Percentiles rank a stretch among this genome's conserved stretches.
phyloP scores from a whole-genome alignment of 2,797 vertebrate genomes.

The Masticophis lateralis region DNA sequence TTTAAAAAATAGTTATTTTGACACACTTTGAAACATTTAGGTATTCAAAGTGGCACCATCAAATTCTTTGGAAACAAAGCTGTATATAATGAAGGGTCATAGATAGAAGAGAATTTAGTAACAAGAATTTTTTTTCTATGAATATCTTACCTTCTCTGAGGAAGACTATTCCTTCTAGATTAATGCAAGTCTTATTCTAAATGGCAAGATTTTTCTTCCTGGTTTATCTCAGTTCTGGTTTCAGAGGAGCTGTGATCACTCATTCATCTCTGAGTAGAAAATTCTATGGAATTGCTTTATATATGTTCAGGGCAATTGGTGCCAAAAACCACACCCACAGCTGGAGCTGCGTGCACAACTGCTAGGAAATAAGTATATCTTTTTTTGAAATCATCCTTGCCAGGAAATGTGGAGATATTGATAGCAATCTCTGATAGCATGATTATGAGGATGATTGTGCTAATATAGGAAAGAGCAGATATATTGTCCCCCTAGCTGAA shows the following conservation, averaged over 20 bases:
- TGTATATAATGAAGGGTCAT: not conserved
- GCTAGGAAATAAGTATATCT: not conserved
- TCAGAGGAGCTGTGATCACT: not conserved
- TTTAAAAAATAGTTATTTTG: too few relatives aligned
- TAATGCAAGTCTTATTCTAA: not conserved
- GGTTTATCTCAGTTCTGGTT: not conserved
- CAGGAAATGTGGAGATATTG: not conserved
- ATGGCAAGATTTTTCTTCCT: not conserved
- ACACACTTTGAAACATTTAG: not conserved
- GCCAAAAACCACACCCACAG: not conserved
- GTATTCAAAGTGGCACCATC: not conserved
- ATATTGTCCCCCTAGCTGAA: too few relatives aligned
- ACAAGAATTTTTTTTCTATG: not conserved
- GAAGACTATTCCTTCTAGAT: not conserved
- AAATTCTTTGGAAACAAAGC: not conserved
- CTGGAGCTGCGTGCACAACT: not conserved
- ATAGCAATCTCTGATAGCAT: not conserved
- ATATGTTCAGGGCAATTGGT: too few relatives aligned
- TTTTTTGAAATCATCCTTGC: not conserved
- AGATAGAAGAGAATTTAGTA: not conserved
- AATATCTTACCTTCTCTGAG: not conserved
- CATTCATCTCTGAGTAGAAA: too few relatives aligned
- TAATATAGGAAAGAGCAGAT: not conserved
- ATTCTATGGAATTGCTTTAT: not conserved
- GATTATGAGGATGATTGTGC: not conserved